Conservation (phyloP, 2,113 vertebrate genomes). For the Suricata suricatta region DNA sequence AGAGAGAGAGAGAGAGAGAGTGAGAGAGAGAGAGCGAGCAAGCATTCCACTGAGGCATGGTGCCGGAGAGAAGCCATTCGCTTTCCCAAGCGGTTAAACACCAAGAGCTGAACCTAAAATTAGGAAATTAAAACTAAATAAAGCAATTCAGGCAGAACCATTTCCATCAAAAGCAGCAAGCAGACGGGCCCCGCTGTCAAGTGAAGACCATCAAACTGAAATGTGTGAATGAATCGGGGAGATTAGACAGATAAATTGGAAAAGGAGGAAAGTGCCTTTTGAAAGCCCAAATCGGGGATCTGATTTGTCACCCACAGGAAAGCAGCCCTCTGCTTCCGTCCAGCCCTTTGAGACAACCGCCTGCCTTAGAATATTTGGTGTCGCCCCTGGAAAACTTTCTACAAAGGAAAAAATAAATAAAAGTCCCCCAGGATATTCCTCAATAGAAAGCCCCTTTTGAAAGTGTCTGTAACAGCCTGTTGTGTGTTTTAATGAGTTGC, state of each 20-base stretch:
- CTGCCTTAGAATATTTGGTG: conserved; percentile 28
- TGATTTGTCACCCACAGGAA: neutral
- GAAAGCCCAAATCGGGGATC: neutral
- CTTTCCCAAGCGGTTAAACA: conserved; percentile 28
- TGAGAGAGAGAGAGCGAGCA: neutral
- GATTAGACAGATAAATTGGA: conserved; percentile 21
- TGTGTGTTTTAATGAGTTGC: conserved; percentile 51
- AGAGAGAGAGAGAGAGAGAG: neutral
- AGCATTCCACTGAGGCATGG: fast-evolving
- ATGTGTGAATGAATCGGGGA: conserved; percentile 64
- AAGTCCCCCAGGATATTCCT: conserved; percentile 41
- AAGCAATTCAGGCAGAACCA: conserved; percentile 56
- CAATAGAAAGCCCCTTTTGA: conserved; percentile 37
- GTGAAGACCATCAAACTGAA: conserved; percentile 63
- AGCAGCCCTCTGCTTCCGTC: neutral
- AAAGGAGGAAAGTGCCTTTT: neutral
- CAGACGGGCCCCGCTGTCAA: conserved; percentile 59
- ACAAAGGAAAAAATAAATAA: conserved; percentile 38
- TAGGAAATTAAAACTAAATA: conserved; percentile 74
- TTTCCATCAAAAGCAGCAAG: conserved; percentile 60
- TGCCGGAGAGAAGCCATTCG: neutral
- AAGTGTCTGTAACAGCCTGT: conserved; percentile 54
- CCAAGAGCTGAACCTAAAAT: conserved; percentile 55
- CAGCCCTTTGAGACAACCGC: neutral
- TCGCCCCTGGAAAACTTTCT: conserved; percentile 38